Evolutionary conservation across 1,140 invertebrate species (phyloP).

Genomic region (Zeugodacus cucurbitae): DNA sequence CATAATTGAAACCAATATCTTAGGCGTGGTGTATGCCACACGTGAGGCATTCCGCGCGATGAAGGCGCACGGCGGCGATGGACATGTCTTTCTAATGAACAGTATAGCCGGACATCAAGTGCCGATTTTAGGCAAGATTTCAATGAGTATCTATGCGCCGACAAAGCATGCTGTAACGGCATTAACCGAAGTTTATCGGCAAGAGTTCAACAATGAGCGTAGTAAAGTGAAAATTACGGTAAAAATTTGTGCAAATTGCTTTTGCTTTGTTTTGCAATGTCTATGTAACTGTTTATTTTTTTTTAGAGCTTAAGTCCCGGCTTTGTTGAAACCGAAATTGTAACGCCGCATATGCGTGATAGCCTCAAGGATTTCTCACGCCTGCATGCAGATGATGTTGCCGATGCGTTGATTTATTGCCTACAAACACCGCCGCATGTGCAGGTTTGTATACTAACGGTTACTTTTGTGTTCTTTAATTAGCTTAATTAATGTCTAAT

Average conservation of each 20-base stretch:
- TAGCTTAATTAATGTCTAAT: neutral
- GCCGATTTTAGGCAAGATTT: neutral
- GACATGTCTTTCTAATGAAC: slow-evolving; percentile 65
- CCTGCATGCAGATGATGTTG: slow-evolving; percentile 68
- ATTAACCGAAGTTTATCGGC: slow-evolving; percentile 72
- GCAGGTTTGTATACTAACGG: neutral
- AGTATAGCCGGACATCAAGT: slow-evolving; percentile 67
- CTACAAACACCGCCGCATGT: slow-evolving; percentile 63
- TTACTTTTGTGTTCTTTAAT: neutral
- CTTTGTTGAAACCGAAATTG: slow-evolving; percentile 70
- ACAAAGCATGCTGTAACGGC: slow-evolving; percentile 78
- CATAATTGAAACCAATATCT: slow-evolving; percentile 67
- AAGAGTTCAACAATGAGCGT: slow-evolving; percentile 71
- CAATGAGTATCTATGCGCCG: slow-evolving; percentile 67
- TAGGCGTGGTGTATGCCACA: slow-evolving; percentile 69
- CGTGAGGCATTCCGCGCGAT: slow-evolving; percentile 70
- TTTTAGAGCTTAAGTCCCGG: slow-evolving; percentile 73
- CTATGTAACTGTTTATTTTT: slow-evolving; percentile 45
- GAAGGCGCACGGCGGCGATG: slow-evolving; percentile 70
- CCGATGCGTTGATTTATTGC: slow-evolving; percentile 68
- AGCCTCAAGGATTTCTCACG: slow-evolving; percentile 40
- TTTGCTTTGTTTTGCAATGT: neutral
- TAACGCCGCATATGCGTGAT: slow-evolving; percentile 51
- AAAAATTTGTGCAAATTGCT: slow-evolving; percentile 47
- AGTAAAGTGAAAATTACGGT: slow-evolving; percentile 78